A percentile compares a stretch with the other conserved stretches of the same genome.
Evolutionary conservation across 2,797 vertebrate genomes (phyloP).

Genomic region (Taeniopygia guttata): DNA sequence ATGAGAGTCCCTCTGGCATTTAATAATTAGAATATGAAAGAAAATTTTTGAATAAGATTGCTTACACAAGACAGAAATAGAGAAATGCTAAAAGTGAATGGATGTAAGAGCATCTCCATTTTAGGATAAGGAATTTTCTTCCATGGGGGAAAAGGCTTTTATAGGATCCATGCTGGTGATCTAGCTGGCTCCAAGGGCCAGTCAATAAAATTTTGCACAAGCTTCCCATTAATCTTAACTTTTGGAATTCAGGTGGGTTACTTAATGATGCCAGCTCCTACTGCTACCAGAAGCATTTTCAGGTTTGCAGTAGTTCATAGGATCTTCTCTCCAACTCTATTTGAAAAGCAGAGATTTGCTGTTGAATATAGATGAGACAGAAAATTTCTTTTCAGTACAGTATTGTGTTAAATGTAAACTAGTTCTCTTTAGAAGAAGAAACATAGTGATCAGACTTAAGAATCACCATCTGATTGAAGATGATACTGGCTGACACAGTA

Average conservation of each 20-base stretch:
- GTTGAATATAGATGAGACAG: background rate
- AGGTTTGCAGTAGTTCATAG: background rate
- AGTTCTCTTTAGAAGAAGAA: background rate
- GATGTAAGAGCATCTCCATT: background rate
- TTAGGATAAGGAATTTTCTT: background rate
- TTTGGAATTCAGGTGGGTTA: background rate
- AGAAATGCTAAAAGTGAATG: background rate
- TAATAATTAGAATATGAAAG: background rate
- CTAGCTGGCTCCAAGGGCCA: background rate
- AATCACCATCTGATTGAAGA: background rate
- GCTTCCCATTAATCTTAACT: background rate
- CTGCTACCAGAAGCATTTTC: background rate
- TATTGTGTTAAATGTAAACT: background rate
- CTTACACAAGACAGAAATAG: background rate
- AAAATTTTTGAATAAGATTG: background rate
- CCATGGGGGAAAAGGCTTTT: background rate
- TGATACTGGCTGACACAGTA: background rate
- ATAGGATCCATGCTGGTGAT: background rate
- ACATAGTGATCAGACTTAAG: background rate
- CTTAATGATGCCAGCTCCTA: background rate
- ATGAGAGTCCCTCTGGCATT: background rate
- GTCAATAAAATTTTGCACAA: background rate
- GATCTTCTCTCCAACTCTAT: background rate
- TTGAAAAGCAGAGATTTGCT: background rate
- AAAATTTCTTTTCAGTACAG: background rate